phyloP scores from a whole-genome alignment of 2,797 vertebrate species.

The Eutrigla gurnardus region DNA sequence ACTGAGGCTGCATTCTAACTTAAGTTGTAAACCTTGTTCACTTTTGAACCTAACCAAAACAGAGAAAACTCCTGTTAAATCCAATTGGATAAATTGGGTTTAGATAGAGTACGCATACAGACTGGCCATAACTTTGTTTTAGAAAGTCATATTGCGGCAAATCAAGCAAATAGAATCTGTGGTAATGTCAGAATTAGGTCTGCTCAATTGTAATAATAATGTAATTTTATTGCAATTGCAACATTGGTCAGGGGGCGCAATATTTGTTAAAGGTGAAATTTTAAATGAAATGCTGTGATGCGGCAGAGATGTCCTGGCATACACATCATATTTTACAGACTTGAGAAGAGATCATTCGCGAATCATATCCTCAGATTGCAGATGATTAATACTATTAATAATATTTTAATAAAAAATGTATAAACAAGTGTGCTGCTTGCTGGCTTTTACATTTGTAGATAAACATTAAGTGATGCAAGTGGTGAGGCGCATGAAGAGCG shows the following conservation, averaged over 20 bases:
- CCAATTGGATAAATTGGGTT: slow-evolving; percentile 6
- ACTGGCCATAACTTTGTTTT: slow-evolving; percentile 11
- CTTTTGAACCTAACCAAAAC: neutral
- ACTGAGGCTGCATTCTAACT: slow-evolving; percentile 7
- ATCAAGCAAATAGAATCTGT: slow-evolving; percentile 26
- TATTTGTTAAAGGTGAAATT: no score
- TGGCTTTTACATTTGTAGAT: neutral
- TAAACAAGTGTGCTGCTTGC: neutral
- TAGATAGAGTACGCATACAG: slow-evolving; percentile 11
- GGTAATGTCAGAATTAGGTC: neutral
- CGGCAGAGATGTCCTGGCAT: no score
- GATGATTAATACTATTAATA: neutral
- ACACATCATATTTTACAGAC: no score
- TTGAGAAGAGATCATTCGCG: no score
- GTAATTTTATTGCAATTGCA: neutral
- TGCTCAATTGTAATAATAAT: neutral
- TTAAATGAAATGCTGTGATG: no score
- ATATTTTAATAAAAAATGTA: neutral
- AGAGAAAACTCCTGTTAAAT: neutral
- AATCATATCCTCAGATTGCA: neutral
- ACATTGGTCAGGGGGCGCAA: no score
- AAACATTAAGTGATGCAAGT: neutral
- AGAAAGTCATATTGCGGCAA: slow-evolving; percentile 13
- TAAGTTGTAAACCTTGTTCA: neutral
- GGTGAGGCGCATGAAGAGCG: no score